Base-by-base conservation (phyloP, 1,140 invertebrate species). In the Eumaeus atala region DNA sequence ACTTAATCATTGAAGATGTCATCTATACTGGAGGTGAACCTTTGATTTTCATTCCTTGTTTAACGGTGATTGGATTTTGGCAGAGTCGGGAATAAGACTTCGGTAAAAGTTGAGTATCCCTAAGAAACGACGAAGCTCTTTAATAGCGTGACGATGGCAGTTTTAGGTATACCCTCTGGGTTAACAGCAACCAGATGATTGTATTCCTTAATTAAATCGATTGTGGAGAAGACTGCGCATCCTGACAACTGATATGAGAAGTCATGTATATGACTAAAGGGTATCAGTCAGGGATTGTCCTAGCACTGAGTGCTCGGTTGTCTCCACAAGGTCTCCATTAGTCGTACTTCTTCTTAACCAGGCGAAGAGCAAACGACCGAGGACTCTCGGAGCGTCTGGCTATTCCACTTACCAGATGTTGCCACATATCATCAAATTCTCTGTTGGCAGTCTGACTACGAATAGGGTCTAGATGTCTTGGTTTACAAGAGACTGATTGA, bases 81-180 rank as follows among this genome's bases (percentile, higher is more conserved):
- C 53, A 3, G 54, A 49, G 2, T 53, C 12, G n/a, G n/a, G 54
- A 6, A 60, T 14, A 49, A 60, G 56, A 4, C 58, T 40, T 12
- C 58, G 14, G 12, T 60, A 60, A 53, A 61, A 61, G 21, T 56
- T 61, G 14, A 48, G 2, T 47, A 61, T 61, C 3, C 59, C 59
- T 7, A 61, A 16, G 33, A 61, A 61, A 11, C 54, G 35, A 4
- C 59, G 40, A 7, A 61, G 17, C n/a, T 51, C 34, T 33, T 16
- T 51, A 40, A 40, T 9, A 14, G 38, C 16, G 38, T 40, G 1
- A 14, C 16, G 12, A 40, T 40, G 7, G 38, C 38, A 40, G 38
- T 40, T 11, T 40, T 40, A 16, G 38, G n/a, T 3, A 40, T 14
- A 8, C 16, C 38, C 12, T n/a, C n/a, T 40, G 38, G 12, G 9